Evolutionary conservation across 2,797 vertebrate species (phyloP).

Genomic region (Aulostomus chinensis): DNA sequence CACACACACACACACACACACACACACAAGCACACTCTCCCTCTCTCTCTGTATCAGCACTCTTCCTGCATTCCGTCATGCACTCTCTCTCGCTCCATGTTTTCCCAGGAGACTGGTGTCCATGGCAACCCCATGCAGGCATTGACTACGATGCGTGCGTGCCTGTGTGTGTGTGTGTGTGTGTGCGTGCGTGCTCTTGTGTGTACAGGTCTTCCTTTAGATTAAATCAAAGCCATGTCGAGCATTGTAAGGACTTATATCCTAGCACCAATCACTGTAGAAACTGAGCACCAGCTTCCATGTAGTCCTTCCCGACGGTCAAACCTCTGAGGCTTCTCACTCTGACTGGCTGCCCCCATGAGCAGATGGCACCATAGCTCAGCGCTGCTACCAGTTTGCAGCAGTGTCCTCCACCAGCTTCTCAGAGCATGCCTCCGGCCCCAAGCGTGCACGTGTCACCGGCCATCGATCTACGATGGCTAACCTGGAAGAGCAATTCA

Average conservation of each 20-base stretch:
- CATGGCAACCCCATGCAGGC: constrained; percentile 45
- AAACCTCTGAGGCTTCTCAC: no score
- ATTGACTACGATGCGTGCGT: constrained; percentile 24
- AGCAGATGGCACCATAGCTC: no score
- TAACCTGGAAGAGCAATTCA: constrained; percentile 11
- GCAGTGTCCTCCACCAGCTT: no score
- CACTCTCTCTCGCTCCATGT: constrained; percentile 2
- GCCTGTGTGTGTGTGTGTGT: background rate
- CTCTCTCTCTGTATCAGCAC: constrained; percentile 9
- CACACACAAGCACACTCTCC: background rate
- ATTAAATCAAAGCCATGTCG: constrained; percentile 7
- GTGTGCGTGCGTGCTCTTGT: background rate
- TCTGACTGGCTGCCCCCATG: no score
- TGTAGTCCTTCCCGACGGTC: no score
- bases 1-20: background rate
- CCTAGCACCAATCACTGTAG: no score
- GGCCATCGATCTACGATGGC: no score
- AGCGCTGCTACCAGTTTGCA: no score
- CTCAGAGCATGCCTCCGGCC: no score
- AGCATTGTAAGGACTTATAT: no score
- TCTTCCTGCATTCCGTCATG: constrained; percentile 6
- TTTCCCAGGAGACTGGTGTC: constrained; percentile 50
- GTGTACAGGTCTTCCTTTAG: constrained; percentile 5
- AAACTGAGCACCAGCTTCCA: no score
- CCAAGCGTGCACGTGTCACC: no score